A percentile compares a stretch with the other conserved stretches of the same genome.
Evolutionary conservation across 2,797 vertebrate genomes (phyloP).

Genomic region (Lateolabrax maculatus): DNA sequence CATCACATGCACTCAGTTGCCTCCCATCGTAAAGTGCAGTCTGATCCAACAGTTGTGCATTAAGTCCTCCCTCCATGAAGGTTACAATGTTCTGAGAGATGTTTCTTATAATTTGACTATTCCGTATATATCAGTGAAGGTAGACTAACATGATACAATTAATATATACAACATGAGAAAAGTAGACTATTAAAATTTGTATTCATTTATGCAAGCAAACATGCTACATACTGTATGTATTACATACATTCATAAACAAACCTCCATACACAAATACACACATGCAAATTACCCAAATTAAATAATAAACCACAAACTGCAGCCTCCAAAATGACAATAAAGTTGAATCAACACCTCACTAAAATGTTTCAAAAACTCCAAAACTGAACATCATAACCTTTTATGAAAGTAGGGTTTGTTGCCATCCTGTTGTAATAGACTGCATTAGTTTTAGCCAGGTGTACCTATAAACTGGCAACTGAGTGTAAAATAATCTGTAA

Average conservation of each 20-base stretch:
- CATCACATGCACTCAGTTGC: slow-evolving; percentile 7
- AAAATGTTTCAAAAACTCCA: not conserved
- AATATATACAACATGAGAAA: not conserved
- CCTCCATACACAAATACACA: not conserved
- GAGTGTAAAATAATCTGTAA: not conserved
- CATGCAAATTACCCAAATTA: not conserved
- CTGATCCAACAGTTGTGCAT: not conserved
- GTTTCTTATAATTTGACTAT: not conserved
- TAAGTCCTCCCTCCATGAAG: not conserved
- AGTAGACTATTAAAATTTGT: not conserved
- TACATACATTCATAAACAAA: not conserved
- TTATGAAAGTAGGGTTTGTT: not conserved
- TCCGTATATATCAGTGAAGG: not conserved
- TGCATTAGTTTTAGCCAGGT: not conserved
- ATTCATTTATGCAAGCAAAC: not conserved
- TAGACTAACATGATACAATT: not conserved
- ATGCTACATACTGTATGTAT: not conserved
- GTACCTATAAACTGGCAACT: slow-evolving; percentile 16
- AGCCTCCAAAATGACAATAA: no score
- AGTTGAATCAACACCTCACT: not conserved
- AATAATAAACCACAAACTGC: no score
- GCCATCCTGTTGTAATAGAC: not conserved
- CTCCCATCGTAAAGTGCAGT: not conserved
- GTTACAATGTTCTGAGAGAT: not conserved
- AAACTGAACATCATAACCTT: not conserved